phyloP scores from a whole-genome alignment of 2,113 vertebrate species.

The Pao palembangensis region DNA sequence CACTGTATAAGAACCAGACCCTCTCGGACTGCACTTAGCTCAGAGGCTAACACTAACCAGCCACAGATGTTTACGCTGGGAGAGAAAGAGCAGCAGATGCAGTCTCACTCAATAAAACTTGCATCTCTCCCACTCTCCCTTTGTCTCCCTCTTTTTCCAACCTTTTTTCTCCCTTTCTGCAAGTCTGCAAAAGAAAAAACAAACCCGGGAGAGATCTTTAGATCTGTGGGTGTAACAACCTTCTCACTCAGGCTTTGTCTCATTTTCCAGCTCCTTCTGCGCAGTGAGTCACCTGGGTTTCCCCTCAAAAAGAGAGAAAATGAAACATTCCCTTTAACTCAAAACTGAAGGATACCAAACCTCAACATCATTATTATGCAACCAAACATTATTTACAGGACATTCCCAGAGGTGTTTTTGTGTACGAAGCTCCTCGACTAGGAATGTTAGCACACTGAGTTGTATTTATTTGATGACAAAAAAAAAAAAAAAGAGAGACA shows the following conservation, averaged over 20 bases:
- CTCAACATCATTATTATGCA: neutral
- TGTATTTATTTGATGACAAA: slow-evolving; percentile 78
- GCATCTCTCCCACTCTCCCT: slow-evolving; percentile 65
- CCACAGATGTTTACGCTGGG: slow-evolving; percentile 75
- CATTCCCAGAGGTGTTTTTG: slow-evolving; percentile 50
- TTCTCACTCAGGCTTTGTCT: slow-evolving; percentile 54
- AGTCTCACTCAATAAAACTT: slow-evolving; percentile 75
- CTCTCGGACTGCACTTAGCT: slow-evolving; percentile 71
- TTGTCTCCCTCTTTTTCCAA: slow-evolving; percentile 58
- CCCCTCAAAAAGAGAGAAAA: slow-evolving; percentile 27
- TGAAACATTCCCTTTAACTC: slow-evolving; percentile 22
- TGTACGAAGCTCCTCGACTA: slow-evolving; percentile 56
- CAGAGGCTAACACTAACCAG: slow-evolving; percentile 82
- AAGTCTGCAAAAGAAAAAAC: slow-evolving; percentile 51
- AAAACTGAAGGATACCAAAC: slow-evolving; percentile 26
- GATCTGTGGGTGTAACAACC: slow-evolving; percentile 66
- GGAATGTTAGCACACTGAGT: slow-evolving; percentile 79
- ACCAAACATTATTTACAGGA: slow-evolving; percentile 26
- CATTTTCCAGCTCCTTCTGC: slow-evolving; percentile 49
- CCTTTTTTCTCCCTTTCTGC: slow-evolving; percentile 38
- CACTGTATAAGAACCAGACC: slow-evolving; percentile 71
- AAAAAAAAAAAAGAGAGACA: slow-evolving; percentile 62
- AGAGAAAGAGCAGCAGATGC: slow-evolving; percentile 71
- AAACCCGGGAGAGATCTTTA: slow-evolving; percentile 64
- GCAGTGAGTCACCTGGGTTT: slow-evolving; percentile 69